phyloP scores from a whole-genome alignment of 2,888 invertebrate species.

The Brenthis ino region DNA sequence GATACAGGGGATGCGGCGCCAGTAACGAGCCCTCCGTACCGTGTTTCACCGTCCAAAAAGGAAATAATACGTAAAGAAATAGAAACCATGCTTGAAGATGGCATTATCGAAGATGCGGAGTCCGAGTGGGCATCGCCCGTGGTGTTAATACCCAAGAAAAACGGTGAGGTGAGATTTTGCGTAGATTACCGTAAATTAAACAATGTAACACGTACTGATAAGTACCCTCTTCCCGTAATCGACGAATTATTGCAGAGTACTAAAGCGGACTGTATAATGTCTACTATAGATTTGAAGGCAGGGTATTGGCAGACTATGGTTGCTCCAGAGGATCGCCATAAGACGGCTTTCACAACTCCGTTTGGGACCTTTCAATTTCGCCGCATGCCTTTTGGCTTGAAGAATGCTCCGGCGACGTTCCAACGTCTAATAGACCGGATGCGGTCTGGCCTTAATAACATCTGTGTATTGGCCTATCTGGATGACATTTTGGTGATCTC shows the following conservation, averaged over 20 bases:
- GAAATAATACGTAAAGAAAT: slow-evolving; percentile 44
- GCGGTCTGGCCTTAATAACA: slow-evolving; percentile 23
- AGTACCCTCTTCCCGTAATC: slow-evolving; percentile 13
- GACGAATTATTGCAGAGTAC: slow-evolving; percentile 15
- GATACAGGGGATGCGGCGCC: slow-evolving; percentile 46
- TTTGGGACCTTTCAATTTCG: slow-evolving; percentile 38
- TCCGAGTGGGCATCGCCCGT: slow-evolving; percentile 36
- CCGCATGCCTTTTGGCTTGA: slow-evolving; percentile 48
- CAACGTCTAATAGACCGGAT: slow-evolving; percentile 46
- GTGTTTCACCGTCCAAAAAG: slow-evolving; percentile 45
- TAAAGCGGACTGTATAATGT: slow-evolving; percentile 40
- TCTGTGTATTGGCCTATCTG: slow-evolving; percentile 9
- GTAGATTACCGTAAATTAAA: slow-evolving; percentile 18
- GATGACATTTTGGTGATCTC: slow-evolving; percentile 40
- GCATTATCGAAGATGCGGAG: slow-evolving; percentile 49
- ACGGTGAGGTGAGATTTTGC: slow-evolving; percentile 10
- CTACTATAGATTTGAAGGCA: slow-evolving; percentile 45
- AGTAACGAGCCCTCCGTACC: slow-evolving; percentile 49
- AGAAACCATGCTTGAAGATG: slow-evolving; percentile 45
- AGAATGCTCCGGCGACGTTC: slow-evolving; percentile 47
- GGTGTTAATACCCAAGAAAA: slow-evolving; percentile 11
- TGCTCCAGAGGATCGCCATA: slow-evolving; percentile 39
- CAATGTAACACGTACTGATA: slow-evolving; percentile 6
- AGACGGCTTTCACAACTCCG: slow-evolving; percentile 46
- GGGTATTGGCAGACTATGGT: slow-evolving; percentile 55